These are phyloP conservation scores for Phocoena phocoena DNA, from an alignment of 2,113 vertebrate genomes.

Conservation along the genomic window DNA sequence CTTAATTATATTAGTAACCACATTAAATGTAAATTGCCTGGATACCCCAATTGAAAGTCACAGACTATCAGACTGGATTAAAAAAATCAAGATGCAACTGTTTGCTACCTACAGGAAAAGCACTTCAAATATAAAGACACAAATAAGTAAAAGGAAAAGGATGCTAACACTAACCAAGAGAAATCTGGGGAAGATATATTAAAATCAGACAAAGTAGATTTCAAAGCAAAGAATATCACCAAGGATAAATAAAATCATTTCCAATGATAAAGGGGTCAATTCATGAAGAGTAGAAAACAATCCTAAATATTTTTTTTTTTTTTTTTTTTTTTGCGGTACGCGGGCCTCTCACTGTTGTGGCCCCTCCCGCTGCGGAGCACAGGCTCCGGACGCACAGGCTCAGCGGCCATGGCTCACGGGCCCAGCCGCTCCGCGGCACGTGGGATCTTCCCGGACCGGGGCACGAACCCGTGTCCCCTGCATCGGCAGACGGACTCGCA, in stretches of 20 bases:
- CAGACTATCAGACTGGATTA: not conserved
- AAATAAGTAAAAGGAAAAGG: not conserved
- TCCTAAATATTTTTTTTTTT: not conserved
- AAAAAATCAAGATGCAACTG: not conserved
- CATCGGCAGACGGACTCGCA: too few relatives aligned
- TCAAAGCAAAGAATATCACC: not conserved
- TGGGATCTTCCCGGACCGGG: too few relatives aligned
- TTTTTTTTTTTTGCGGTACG: too few relatives aligned
- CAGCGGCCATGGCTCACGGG: too few relatives aligned
- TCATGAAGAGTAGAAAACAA: not conserved
- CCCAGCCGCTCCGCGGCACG: too few relatives aligned
- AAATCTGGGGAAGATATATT: not conserved
- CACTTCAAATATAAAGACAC: not conserved
- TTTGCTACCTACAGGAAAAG: not conserved
- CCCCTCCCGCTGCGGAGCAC: too few relatives aligned
- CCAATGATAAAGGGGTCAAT: not conserved
- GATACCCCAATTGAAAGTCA: not conserved
- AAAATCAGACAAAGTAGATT: slow-evolving; percentile 15
- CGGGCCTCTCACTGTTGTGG: too few relatives aligned
- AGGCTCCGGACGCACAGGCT: too few relatives aligned
- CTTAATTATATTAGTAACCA: not conserved
- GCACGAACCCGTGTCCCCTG: too few relatives aligned
- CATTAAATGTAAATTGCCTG: not conserved
- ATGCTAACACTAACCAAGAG: not conserved
- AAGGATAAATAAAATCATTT: not conserved